Percentiles rank a stretch among this genome's conserved stretches.
Evolutionary conservation across 1,140 invertebrate species (phyloP).

Genomic region (Zaprionus capensis): DNA sequence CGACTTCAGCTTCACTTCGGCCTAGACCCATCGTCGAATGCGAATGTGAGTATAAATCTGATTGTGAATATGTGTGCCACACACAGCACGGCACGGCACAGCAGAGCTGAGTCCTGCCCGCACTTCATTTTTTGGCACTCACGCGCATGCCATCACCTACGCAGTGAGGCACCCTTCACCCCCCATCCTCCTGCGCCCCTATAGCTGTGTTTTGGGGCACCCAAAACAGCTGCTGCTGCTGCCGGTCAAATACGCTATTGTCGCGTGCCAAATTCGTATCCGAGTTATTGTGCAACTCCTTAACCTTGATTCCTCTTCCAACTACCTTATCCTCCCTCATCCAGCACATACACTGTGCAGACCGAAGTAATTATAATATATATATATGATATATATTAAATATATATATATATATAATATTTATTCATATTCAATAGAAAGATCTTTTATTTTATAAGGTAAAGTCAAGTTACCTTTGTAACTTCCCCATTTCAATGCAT

Average conservation of each 20-base stretch:
- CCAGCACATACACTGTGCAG: too few species aligned
- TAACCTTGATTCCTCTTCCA: neutral
- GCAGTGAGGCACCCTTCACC: constrained; percentile 3
- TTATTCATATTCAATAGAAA: neutral
- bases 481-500: neutral
- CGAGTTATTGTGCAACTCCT: constrained; percentile 24
- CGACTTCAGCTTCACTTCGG: constrained; percentile 32
- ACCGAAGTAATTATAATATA: too few species aligned
- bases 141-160: constrained; percentile 41
- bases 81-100: too few species aligned
- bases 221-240: constrained; percentile 27
- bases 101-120: neutral
- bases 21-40: constrained; percentile 28
- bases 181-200: neutral
- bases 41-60: constrained; percentile 24
- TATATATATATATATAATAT: too few species aligned
- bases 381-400: too few species aligned
- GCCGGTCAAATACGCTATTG: constrained; percentile 12
- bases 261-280: constrained; percentile 27
- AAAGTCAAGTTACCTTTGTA: neutral
- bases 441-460: neutral
- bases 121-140: constrained; percentile 31
- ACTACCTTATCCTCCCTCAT: neutral
- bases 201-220: neutral
- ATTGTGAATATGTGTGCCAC: constrained; percentile 11